phyloP scores from a whole-genome alignment of 2,797 vertebrate species.

The Streptopelia turtur region DNA sequence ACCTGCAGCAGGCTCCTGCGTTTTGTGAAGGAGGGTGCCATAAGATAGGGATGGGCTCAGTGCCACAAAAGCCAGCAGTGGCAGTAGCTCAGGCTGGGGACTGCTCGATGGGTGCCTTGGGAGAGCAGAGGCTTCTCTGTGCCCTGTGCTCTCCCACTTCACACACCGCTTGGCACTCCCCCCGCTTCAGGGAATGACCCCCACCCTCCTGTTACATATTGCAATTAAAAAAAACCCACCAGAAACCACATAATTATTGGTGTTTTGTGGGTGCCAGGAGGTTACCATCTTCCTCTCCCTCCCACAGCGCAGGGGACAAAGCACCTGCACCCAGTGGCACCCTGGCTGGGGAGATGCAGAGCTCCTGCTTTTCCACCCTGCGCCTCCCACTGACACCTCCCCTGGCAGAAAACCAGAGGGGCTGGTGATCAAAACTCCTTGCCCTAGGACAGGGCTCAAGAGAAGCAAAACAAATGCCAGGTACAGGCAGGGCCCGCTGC shows the following conservation, averaged over 20 bases:
- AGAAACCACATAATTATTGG: not conserved
- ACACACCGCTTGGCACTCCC: fast-evolving
- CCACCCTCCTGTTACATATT: not conserved
- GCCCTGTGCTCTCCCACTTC: not conserved
- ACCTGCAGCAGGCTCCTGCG: not conserved
- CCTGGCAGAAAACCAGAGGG: not conserved
- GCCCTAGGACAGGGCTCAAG: not conserved
- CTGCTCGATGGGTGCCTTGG: fast-evolving
- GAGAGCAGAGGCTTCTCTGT: not conserved
- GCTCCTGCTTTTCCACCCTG: not conserved
- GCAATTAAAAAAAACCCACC: not conserved
- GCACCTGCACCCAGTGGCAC: not conserved
- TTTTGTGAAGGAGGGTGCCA: not conserved
- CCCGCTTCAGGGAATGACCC: not conserved
- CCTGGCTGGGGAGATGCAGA: not conserved
- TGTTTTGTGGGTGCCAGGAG: not conserved
- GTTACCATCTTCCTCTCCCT: not conserved
- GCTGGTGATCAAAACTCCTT: not conserved
- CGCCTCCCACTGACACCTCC: not conserved
- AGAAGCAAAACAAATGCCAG: conserved; percentile 8
- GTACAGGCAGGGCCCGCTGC: not conserved
- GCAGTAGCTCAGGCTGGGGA: not conserved
- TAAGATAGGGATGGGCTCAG: not conserved
- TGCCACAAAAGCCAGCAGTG: not conserved
- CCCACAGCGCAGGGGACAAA: not conserved